Conservation (phyloP, 1,140 invertebrate species). For the Leptinotarsa texana region DNA sequence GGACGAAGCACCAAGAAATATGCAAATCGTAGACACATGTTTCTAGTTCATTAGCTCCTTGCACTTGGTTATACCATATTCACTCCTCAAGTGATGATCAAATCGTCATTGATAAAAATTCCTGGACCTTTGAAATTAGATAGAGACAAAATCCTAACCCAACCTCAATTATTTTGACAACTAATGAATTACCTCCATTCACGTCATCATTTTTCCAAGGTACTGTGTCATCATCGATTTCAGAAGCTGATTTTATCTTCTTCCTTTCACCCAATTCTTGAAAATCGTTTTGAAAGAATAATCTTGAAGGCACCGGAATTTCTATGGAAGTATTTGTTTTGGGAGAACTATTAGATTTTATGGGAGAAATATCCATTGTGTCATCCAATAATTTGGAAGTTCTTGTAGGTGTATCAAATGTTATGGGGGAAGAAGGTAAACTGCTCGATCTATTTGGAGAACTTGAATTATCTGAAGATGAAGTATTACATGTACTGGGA, state of each 20-base stretch:
- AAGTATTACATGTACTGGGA: neutral
- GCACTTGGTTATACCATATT: too few relatives aligned
- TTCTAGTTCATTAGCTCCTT: too few relatives aligned
- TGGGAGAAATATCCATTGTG: slow-evolving; percentile 62
- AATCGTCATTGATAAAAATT: too few relatives aligned
- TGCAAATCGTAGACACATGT: too few relatives aligned
- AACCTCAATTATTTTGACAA: neutral
- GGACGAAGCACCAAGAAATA: too few relatives aligned
- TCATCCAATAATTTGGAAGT: slow-evolving; percentile 60
- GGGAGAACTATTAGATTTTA: slow-evolving; percentile 51
- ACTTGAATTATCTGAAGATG: neutral
- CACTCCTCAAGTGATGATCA: too few relatives aligned
- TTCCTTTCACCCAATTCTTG: neutral
- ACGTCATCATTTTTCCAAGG: neutral
- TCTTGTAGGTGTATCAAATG: slow-evolving; percentile 55
- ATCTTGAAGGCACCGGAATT: neutral
- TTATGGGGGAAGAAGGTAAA: slow-evolving; percentile 50
- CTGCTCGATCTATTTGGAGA: slow-evolving; percentile 16
- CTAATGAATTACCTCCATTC: neutral
- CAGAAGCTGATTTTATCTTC: neutral
- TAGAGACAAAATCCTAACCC: too few relatives aligned
- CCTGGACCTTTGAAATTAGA: too few relatives aligned
- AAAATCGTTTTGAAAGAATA: neutral
- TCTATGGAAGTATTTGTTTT: neutral
- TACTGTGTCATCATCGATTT: neutral